These are phyloP conservation scores for Melipona beecheii DNA, from an alignment of 2,888 invertebrate species.

Conservation along the genomic window DNA sequence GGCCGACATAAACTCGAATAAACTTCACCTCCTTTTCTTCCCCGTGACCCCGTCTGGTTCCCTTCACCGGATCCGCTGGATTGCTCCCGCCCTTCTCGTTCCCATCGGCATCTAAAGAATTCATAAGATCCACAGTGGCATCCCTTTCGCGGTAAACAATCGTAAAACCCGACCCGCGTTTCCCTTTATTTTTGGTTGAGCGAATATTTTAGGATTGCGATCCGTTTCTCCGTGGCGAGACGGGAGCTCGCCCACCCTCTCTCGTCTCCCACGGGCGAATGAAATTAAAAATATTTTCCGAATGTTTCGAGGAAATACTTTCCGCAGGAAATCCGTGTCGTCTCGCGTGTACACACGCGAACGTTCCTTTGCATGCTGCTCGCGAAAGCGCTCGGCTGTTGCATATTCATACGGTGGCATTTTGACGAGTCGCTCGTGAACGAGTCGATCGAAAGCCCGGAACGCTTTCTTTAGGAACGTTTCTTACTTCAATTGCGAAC, in stretches of 20 bases:
- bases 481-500: not conserved
- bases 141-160: conserved; percentile 67
- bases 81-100: conserved; percentile 58
- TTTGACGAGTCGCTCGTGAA: not conserved
- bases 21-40: conserved; percentile 40
- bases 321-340: not conserved
- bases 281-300: conserved; percentile 66
- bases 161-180: conserved; percentile 65
- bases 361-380: conserved; percentile 6
- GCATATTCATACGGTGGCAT: not conserved
- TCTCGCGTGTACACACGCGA: not conserved
- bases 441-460: not conserved
- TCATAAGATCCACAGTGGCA: conserved; percentile 71
- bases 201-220: conserved; percentile 54
- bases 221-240: conserved; percentile 22
- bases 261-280: not conserved
- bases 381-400: not conserved
- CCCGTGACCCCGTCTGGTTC: not conserved
- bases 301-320: conserved; percentile 39
- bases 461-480: not conserved
- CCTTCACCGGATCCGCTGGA: conserved; percentile 39
- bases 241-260: not conserved
- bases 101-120: conserved; percentile 71
- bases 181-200: conserved; percentile 58
- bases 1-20: conserved; percentile 63